phyloP scores from a whole-genome alignment of 2,113 vertebrate genomes.

The Varanus salvator region DNA sequence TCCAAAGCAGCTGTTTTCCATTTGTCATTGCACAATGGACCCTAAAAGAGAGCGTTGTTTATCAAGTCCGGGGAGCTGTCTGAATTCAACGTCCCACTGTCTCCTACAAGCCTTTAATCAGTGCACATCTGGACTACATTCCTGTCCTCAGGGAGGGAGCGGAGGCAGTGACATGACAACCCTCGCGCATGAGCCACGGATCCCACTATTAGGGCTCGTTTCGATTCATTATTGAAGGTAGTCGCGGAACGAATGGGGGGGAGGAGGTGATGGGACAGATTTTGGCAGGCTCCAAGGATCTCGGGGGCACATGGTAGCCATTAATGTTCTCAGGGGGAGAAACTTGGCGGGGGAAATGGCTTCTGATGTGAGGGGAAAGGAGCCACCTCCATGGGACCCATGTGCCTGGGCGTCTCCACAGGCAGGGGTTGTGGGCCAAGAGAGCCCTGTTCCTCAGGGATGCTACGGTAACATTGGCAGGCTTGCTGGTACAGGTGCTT shows the following conservation, averaged over 20 bases:
- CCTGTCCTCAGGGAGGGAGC: neutral
- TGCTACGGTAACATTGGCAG: too few species aligned
- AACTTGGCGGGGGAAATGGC: neutral
- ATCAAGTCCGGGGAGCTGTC: constrained; percentile 20
- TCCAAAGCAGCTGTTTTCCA: constrained; percentile 28
- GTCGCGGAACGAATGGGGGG: neutral
- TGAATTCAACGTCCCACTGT: neutral
- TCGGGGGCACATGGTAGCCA: neutral
- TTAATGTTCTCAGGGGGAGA: neutral
- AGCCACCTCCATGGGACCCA: neutral
- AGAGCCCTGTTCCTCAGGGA: too few species aligned
- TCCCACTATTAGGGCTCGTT: neutral
- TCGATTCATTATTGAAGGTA: neutral
- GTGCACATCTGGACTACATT: neutral
- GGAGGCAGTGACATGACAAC: neutral
- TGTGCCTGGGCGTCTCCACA: neutral
- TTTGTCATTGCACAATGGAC: neutral
- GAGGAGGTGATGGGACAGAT: neutral
- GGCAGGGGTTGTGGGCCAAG: neutral
- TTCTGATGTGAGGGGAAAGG: neutral
- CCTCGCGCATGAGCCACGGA: neutral
- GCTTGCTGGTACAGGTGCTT: too few species aligned
- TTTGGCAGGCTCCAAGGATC: neutral
- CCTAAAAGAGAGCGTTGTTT: neutral
- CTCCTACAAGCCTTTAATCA: constrained; percentile 15